These are phyloP conservation scores for Tauraco hartlaubi DNA, from an alignment of 2,797 vertebrate species.

Conservation along the genomic window DNA sequence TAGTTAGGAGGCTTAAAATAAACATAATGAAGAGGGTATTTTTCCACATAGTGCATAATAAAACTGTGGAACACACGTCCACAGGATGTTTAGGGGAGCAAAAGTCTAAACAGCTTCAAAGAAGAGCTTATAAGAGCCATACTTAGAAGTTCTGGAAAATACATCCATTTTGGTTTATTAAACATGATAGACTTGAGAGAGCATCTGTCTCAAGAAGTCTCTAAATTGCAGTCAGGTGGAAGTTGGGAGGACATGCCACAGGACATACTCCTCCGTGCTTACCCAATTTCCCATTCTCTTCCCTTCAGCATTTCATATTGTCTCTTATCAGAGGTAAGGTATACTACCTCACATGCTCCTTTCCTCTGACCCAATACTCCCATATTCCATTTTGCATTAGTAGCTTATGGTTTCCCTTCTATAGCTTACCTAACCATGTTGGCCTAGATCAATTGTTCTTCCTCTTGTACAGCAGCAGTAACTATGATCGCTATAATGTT, in stretches of 20 bases:
- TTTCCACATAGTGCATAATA: neutral
- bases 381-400: neutral
- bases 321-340: neutral
- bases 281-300: neutral
- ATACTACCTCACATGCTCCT: neutral
- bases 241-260: neutral
- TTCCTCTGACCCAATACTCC: neutral
- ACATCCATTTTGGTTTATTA: neutral
- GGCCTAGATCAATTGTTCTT: neutral
- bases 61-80: neutral
- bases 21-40: neutral
- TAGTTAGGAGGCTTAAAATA: constrained; percentile 6
- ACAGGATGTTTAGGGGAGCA: neutral
- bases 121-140: neutral
- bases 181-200: neutral
- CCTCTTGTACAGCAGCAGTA: neutral
- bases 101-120: neutral
- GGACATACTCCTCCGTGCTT: neutral
- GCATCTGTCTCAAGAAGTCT: neutral
- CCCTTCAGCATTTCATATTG: neutral
- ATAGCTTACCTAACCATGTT: neutral
- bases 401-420: neutral
- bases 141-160: neutral
- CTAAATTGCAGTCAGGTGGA: neutral
- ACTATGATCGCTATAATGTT: neutral